Evolutionary conservation across 2,113 vertebrate species (phyloP).

Genomic region (Pagrus major): DNA sequence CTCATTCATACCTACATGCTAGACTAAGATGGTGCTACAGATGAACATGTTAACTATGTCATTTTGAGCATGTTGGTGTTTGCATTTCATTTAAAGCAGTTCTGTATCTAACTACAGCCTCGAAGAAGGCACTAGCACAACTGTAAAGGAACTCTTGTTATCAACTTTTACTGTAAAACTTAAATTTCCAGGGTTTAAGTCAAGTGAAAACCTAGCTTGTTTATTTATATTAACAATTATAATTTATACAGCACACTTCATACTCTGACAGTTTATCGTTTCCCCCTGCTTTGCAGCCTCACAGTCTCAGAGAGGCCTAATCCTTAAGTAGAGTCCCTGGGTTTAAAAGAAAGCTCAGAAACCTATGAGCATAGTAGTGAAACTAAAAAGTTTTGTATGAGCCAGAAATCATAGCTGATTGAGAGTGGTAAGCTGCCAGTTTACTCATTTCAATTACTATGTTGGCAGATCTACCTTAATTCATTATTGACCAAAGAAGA

Average conservation of each 20-base stretch:
- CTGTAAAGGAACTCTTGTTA: neutral
- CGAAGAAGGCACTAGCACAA: neutral
- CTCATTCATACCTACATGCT: neutral
- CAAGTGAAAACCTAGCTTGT: neutral
- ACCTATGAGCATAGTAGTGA: neutral
- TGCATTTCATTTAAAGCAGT: neutral
- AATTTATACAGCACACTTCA: constrained; percentile 8
- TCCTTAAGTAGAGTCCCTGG: neutral
- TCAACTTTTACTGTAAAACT: neutral
- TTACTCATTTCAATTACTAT: constrained; percentile 55
- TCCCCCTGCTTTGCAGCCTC: neutral
- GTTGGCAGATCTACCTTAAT: constrained; percentile 54
- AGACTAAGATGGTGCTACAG: neutral
- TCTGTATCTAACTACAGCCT: neutral
- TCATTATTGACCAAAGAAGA: constrained; percentile 66
- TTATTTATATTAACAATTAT: constrained; percentile 20
- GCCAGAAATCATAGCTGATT: constrained; percentile 41
- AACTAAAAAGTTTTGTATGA: constrained; percentile 27
- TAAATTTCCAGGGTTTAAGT: constrained; percentile 4
- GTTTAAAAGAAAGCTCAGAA: constrained; percentile 11
- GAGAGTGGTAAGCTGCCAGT: constrained; percentile 14
- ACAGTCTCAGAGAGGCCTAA: neutral
- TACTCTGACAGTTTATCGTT: neutral
- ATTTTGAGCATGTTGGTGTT: neutral
- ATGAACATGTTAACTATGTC: neutral